Evolutionary conservation across 2,797 vertebrate genomes (phyloP).

Genomic region (Syngnathus rostellatus): DNA sequence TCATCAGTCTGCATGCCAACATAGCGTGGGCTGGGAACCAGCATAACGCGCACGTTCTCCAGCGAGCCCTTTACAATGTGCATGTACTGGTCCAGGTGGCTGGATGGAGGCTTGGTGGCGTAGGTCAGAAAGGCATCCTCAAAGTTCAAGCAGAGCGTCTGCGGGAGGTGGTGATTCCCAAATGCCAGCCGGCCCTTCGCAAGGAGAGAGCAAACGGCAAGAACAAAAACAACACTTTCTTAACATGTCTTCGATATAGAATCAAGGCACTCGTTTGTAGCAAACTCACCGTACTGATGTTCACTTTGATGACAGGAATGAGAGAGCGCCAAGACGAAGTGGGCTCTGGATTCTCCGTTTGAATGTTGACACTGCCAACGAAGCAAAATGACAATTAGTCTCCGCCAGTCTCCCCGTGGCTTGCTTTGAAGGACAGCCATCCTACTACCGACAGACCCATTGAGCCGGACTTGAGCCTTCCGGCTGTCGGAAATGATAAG

Average conservation of each 20-base stretch:
- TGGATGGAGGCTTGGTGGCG: conserved; percentile 94
- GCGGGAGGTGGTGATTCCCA: conserved; percentile 94
- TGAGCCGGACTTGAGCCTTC: too few species aligned
- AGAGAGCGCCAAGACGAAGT: conserved; percentile 95
- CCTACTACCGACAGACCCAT: too few species aligned
- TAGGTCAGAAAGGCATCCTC: conserved; percentile 96
- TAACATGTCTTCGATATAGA: not conserved
- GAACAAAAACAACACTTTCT: not conserved
- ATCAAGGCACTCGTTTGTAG: not conserved
- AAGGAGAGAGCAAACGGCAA: not conserved
- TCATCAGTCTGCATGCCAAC: conserved; percentile 94
- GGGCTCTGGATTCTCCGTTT: conserved; percentile 84
- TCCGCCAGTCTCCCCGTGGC: not conserved
- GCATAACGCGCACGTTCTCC: conserved; percentile 97
- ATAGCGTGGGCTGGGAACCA: conserved; percentile 93
- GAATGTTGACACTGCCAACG: conserved; percentile 77
- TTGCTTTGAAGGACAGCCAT: not conserved
- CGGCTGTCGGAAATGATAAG: too few species aligned
- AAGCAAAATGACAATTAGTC: not conserved
- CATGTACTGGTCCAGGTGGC: conserved; percentile 97
- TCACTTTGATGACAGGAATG: conserved; percentile 97
- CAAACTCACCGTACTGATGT: conserved; percentile 91
- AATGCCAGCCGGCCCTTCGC: conserved; percentile 90
- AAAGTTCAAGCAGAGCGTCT: conserved; percentile 92
- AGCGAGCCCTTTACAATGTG: conserved; percentile 94